Base-by-base conservation (phyloP, 2,113 vertebrate species). In the Elaphurus davidianus region DNA sequence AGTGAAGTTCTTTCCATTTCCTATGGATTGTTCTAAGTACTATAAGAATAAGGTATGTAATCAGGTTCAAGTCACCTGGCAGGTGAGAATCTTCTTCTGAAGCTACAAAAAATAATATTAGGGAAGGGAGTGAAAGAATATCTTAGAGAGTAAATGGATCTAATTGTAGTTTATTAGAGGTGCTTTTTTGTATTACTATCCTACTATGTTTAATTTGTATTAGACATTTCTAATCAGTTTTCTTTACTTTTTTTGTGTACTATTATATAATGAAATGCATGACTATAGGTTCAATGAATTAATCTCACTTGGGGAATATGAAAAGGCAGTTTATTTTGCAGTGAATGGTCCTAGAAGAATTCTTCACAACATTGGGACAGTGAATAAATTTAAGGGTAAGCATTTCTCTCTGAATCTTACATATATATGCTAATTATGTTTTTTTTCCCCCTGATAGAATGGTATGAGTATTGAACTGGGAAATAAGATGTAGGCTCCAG, bases 381-480 rank as follows among this genome's bases (percentile, higher is more conserved):
- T 99, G 99, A 95, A 99, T 93, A 99, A 97, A 97, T 98, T 99
- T 97, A 98, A 98, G 71, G 98, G 98, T 99, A 98, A 98, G 98
- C 97, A 85, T 59, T 91, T 94, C 64, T 97, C 36, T 97, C 19
- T 94, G 43, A 94, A 94, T 40, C 27, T 87, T 84, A 40, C 62
- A 62, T 93, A 55, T 94, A 8, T 62, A 30, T 84, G 11, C 23
- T 64, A 81, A 52, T 60, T 88, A 62, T 86, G 47, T 23, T 50
- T 87, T 92, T 50, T 43, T 67, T 6, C 0, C 7, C 28, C 57
- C 27, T 45, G 21, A 74, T 67, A 90, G 50, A 91, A 59, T 92
- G 21, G 52, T 81, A 79, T 93, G 25, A 83, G 1, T 87, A 50
- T 90, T 91, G 87, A 93, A 92, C 9, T 90, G 57, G 55, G 23